Evolutionary conservation across 30 jellyfish, hydroid and myxozoan genomes (phyloP), one percentile per base, ranked within the genome.

Genomic region (Phacellophora camtschatica): DNA sequence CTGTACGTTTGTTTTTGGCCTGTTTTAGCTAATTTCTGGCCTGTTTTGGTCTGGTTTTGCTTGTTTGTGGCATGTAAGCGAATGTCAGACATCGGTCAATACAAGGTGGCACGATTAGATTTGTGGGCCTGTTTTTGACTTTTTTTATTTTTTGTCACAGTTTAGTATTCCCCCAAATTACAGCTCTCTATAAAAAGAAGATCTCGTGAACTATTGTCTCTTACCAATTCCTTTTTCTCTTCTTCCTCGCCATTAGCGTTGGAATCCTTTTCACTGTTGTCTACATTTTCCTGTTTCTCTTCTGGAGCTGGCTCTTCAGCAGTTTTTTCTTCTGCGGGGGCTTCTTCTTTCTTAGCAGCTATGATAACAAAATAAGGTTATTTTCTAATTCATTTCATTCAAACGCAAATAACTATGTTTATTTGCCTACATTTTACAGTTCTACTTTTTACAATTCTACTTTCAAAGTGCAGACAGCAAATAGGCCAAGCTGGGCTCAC

Each of bases 291-390:
- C n/a, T 66, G 43, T 41, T 66, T 36, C 22, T 37, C 37, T n/a
- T 69, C 63, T 0, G 39, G 31, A 20, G 35, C 78, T 48, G 28
- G 23, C 20, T 63, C 71, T 50, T 46, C 84, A 23, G 49, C 29
- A 42, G 43, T 41, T 49, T 22, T 20, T 32, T 71, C 84, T 46
- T 39, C 85, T 16, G 58, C 85, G 31, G 74, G 32, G 28, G 85
- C 37, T 37, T 82, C 75, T 58, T 82, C 82, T 68, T 69, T 82
- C 74, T 82, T 70, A 8, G 58, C 74, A 56, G 79, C 70, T 56
- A 77, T n/a, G n/a, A n/a, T n/a, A n/a, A n/a, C n/a, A n/a, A n/a
- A n/a, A n/a, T n/a, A n/a, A n/a, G n/a, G n/a, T n/a, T n/a, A n/a
- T n/a, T n/a, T n/a, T n/a, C n/a, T n/a, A n/a, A n/a, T n/a, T n/a